A percentile compares a stretch with the other conserved stretches of the same genome.
These are phyloP conservation scores for Falco novaeseelandiae DNA, from an alignment of 2,797 vertebrate genomes.

Conservation along the genomic window DNA sequence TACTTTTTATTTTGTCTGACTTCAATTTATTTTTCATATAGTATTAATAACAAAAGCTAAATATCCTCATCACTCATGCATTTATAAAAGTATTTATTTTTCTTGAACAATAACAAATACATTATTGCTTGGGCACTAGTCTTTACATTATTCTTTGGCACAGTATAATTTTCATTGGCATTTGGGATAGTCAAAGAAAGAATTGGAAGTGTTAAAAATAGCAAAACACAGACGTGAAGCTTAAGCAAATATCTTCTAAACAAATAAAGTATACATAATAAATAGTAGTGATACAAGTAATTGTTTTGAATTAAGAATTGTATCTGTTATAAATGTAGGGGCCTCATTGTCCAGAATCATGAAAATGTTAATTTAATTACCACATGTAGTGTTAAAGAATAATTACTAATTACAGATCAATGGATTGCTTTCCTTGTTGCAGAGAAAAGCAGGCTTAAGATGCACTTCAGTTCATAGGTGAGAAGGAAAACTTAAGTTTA, in stretches of 20 bases:
- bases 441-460: background rate
- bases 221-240: background rate
- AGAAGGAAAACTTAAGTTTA: background rate
- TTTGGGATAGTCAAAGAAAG: background rate
- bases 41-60: background rate
- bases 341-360: background rate
- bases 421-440: background rate
- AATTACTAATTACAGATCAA: slow-evolving; percentile 1
- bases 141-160: background rate
- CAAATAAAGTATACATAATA: background rate
- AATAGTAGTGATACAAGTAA: background rate
- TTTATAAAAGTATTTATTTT: background rate
- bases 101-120: background rate
- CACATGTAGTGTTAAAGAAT: background rate
- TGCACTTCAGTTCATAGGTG: background rate
- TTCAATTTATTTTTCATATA: background rate
- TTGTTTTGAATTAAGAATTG: background rate
- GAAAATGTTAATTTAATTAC: slow-evolving; percentile 6
- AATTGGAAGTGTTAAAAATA: background rate
- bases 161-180: background rate
- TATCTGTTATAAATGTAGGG: background rate
- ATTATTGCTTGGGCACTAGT: background rate
- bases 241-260: background rate
- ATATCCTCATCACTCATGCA: background rate
- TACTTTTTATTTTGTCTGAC: slow-evolving; percentile 2